Evolutionary conservation across 2,113 vertebrate species (phyloP).

Genomic region (Hippocampus barbouri): DNA sequence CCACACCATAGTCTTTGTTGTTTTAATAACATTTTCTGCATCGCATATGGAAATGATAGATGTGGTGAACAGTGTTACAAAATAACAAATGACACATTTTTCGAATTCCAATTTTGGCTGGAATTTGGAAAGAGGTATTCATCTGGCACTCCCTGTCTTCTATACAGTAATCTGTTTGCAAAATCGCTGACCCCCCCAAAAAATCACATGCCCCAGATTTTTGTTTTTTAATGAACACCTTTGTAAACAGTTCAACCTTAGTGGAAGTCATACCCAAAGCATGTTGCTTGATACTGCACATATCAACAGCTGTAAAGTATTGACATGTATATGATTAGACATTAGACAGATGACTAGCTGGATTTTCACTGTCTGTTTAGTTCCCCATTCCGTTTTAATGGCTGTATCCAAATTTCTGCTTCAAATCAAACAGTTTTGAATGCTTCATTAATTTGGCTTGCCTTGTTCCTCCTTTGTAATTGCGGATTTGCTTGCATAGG

Average conservation of each 20-base stretch:
- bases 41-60: not conserved
- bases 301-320: too few relatives aligned
- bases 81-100: not conserved
- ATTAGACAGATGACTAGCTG: not conserved
- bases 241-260: too few relatives aligned
- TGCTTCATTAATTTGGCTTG: not conserved
- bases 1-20: not conserved
- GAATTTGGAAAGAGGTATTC: too few relatives aligned
- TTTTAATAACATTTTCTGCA: not conserved
- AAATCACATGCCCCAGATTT: too few relatives aligned
- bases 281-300: too few relatives aligned
- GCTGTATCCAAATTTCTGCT: not conserved
- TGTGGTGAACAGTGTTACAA: too few relatives aligned
- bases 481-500: conserved; percentile 67
- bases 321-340: too few relatives aligned
- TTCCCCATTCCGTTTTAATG: not conserved
- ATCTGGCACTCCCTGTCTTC: too few relatives aligned
- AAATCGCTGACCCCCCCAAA: too few relatives aligned
- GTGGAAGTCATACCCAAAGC: too few relatives aligned
- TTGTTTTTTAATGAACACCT: too few relatives aligned
- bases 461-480: conserved; percentile 2
- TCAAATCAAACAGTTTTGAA: not conserved
- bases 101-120: not conserved
- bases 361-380: not conserved
- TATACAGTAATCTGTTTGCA: too few relatives aligned